These are phyloP conservation scores for Drosophila chauvacae DNA, from an alignment of 1,140 invertebrate genomes.

Conservation along the genomic window DNA sequence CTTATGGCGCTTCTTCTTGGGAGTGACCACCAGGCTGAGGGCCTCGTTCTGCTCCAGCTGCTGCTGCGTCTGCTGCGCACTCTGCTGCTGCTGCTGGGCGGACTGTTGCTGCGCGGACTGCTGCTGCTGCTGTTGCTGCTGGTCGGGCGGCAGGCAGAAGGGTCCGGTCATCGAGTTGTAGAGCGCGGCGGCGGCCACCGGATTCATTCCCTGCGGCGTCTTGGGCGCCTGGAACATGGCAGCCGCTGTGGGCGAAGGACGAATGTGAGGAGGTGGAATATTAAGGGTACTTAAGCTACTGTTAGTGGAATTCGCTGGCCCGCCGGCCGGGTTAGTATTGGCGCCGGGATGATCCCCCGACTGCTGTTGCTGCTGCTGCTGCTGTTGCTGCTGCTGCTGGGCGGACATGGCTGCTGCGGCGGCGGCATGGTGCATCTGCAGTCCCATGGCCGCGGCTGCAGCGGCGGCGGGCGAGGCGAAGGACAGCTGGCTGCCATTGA, in stretches of 20 bases:
- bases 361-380: conserved; percentile 60
- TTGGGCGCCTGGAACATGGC: conserved; percentile 93
- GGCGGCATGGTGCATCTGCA: conserved; percentile 83
- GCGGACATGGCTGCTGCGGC: conserved; percentile 80
- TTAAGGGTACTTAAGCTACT: conserved; percentile 84
- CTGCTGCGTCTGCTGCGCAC: conserved; percentile 85
- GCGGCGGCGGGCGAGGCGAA: conserved; percentile 81
- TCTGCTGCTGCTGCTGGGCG: conserved; percentile 85
- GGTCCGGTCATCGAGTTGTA: conserved; percentile 87
- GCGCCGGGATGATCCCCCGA: conserved; percentile 43
- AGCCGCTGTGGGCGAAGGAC: conserved; percentile 88
- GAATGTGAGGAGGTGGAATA: conserved; percentile 89
- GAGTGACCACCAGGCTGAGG: conserved; percentile 95
- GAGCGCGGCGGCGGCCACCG: conserved; percentile 87
- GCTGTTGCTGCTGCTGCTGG: conserved; percentile 67
- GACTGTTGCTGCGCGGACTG: conserved; percentile 63
- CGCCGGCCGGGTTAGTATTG: conserved; percentile 56
- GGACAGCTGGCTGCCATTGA: conserved; percentile 79
- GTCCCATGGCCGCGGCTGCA: conserved; percentile 81
- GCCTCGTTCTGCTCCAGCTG: conserved; percentile 95
- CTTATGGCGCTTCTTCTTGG: conserved; percentile 98
- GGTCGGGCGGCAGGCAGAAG: conserved; percentile 87
- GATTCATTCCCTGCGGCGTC: conserved; percentile 89
- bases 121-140: conserved; percentile 70
- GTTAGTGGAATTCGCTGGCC: conserved; percentile 75